Evolutionary conservation across 2,113 vertebrate species (phyloP), one percentile per base, ranked within the genome.

Genomic region (Lagopus muta): DNA sequence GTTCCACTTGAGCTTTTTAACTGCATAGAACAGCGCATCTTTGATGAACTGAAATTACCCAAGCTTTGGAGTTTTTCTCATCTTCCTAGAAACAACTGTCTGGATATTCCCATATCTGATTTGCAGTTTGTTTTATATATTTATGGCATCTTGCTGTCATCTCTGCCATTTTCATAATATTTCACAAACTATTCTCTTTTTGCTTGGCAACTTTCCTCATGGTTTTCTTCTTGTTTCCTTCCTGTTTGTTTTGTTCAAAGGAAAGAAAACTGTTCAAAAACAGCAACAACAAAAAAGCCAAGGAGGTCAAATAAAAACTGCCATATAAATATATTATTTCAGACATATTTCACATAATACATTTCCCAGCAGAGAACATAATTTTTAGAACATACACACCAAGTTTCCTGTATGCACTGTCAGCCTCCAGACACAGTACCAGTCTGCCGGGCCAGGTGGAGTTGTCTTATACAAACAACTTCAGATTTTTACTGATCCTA

Each of bases 291-390:
- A 82, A 52, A 57, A 60, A 69, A 55, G 7, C 27, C 71, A 47
- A 89, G 61, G 18, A 71, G 18, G 22, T 82, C 72, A 74, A 88
- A 77, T 25, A 90, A 81, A 90, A 78, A 47, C 13, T 38, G 34
- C 55, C 81, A 80, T 75, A 88, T 28, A 66, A 90, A 80, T 28
- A 61, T 71, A 47, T 54, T 21, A 32, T 75, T 96, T 89, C 78
- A 86, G 64, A 64, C 64, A 50, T 27, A 61, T 18, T 60, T 93
- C 64, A 77, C 32, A 66, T 80, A 85, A 85, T 89, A 77, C 27
- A 36, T 48, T 88, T 89, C 85, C 62, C 66, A 85, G 38, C 34
- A 67, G 28, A 72, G 32, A 65, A 61, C 74, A 65, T n/a, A 82
- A 87, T 11, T 43, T 48, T 67, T 65, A 65, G 54, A 34, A 67